Base-by-base conservation (phyloP, 2,113 vertebrate genomes). In the Sinocyclocheilus grahami region DNA sequence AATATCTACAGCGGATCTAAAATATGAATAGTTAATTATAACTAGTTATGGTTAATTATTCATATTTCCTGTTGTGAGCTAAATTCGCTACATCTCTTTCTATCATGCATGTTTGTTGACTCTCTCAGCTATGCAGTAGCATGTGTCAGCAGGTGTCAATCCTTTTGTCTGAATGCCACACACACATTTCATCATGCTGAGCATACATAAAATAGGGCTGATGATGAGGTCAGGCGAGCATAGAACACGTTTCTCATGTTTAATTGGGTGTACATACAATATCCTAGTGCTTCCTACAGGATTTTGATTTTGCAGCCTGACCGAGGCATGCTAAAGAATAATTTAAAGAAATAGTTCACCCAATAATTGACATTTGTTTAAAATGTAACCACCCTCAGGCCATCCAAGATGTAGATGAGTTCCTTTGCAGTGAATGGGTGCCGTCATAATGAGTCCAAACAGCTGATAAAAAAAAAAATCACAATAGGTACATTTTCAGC, bases 21-120 rank as follows among this genome's bases (percentile, higher is more conserved):
- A n/a, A n/a, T n/a, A n/a, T n/a, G n/a, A n/a, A n/a, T n/a, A n/a
- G n/a, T n/a, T n/a, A n/a, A n/a, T n/a, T n/a, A n/a, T n/a, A n/a
- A n/a, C n/a, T n/a, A n/a, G n/a, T n/a, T n/a, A n/a, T n/a, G n/a
- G n/a, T n/a, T n/a, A n/a, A n/a, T n/a, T n/a, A n/a, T n/a, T n/a
- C n/a, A n/a, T n/a, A n/a, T n/a, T n/a, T n/a, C n/a, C n/a, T n/a
- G n/a, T n/a, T n/a, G n/a, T n/a, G n/a, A n/a, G n/a, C n/a, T n/a
- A n/a, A n/a, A n/a, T n/a, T n/a, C n/a, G n/a, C n/a, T n/a, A n/a
- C n/a, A n/a, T 60, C 30, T 79, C 27, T 62, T 55, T 37, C 58
- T 62, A 62, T 62, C 46, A 14, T 71, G 81, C 24, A 48, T 82
- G 24, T 71, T 85, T 85, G 80, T 77, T 82, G 53, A 72, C 22